These are phyloP conservation scores for Rana temporaria DNA, from an alignment of 2,113 vertebrate genomes.

Conservation along the genomic window DNA sequence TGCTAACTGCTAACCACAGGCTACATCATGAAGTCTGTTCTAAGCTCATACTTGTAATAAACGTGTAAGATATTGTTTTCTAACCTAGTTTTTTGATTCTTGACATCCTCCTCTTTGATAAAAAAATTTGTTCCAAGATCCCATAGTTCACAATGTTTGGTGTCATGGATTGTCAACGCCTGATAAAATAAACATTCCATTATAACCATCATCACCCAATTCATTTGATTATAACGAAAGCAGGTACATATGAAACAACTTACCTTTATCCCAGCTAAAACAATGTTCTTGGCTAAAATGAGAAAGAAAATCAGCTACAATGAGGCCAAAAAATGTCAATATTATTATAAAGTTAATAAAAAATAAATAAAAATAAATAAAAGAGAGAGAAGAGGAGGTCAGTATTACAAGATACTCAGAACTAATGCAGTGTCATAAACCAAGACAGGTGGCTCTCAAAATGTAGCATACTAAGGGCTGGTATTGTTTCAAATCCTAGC, in stretches of 20 bases:
- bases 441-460: too few relatives aligned
- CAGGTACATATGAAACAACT: not conserved
- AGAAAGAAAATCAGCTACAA: constrained; percentile 36
- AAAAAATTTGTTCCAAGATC: constrained; percentile 97
- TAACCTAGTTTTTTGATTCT: constrained; percentile 85
- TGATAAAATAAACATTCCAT: constrained; percentile 61
- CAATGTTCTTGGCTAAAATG: constrained; percentile 92
- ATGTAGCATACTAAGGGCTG: too few relatives aligned
- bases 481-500: too few relatives aligned
- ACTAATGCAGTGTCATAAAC: too few relatives aligned
- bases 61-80: not conserved
- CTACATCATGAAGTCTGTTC: too few relatives aligned
- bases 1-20: too few relatives aligned
- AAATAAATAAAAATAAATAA: too few relatives aligned
- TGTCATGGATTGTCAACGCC: constrained; percentile 94
- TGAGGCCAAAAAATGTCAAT: too few relatives aligned
- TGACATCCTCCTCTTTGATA: constrained; percentile 87
- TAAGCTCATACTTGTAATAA: too few relatives aligned
- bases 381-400: too few relatives aligned
- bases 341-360: too few relatives aligned
- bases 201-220: constrained; percentile 4
- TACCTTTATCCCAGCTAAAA: constrained; percentile 96
- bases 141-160: constrained; percentile 81
- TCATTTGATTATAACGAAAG: not conserved
- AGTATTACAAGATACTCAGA: too few relatives aligned